Evolutionary conservation across 2,113 vertebrate genomes (phyloP), one percentile per base, ranked within the genome.

Genomic region (Cyrtonyx montezumae): DNA sequence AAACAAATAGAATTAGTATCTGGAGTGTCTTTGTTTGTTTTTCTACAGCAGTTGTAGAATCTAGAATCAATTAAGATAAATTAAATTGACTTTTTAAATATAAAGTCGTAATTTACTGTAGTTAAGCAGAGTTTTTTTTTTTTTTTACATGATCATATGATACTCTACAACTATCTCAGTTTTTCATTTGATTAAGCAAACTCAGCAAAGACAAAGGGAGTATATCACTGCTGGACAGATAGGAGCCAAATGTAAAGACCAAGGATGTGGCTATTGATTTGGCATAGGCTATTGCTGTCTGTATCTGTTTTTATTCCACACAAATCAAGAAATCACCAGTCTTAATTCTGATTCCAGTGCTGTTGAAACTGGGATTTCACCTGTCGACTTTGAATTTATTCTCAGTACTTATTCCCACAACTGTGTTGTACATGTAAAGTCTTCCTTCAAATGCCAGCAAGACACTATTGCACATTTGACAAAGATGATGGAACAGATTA

Each of bases 401-500:
- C 53, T 87, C 26, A 76, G 34, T 25, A 43, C n/a, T 87, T 82
- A 43, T 22, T 89, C 49, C 58, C 69, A 1, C 22, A n/a, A 55
- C 18, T 0, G 0, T 6, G 10, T 65, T 6, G 4, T 28, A 8
- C 0, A 1, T 53, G 36, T 20, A 43, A 84, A 58, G 40, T 55
- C 26, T 79, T 6, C 21, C 56, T 87, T 81, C 34, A 69, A 73
- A 81, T 79, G 43, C 2, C 8, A 70, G 22, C 19, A 22, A 79
- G 20, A 87, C 3, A 17, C 11, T 12, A 40, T 40, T 40, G 26
- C 21, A 70, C 1, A 13, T 14, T 48, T 40, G 34, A 65, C 32
- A 62, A 81, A 75, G 22, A 32, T 6, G 13, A 32, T 22, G 19
- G 30, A 79, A 70, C 7, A 75, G 30, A 36, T 13, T 2, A 46